A percentile compares a stretch with the other conserved stretches of the same genome.
phyloP scores from a whole-genome alignment of 2,888 invertebrate species.

The Amblyteles armatorius region DNA sequence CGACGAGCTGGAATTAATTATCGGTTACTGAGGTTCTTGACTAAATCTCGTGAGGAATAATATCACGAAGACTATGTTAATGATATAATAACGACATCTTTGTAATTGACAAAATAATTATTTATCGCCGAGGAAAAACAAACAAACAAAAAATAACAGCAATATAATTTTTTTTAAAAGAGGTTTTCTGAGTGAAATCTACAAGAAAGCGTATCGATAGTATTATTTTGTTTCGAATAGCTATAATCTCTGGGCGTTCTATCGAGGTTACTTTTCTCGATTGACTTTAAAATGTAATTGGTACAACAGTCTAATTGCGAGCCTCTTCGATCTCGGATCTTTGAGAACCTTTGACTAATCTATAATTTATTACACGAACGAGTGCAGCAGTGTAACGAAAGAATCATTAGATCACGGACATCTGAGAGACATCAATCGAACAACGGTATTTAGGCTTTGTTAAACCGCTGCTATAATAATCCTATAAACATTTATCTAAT shows the following conservation, averaged over 20 bases:
- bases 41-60: neutral
- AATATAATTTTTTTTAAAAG: neutral
- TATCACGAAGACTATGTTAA: neutral
- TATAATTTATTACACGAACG: conserved; percentile 46
- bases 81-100: neutral
- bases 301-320: conserved; percentile 50
- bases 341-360: conserved; percentile 24
- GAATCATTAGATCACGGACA: conserved; percentile 40
- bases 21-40: neutral
- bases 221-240: neutral
- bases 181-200: neutral
- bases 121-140: neutral
- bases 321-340: conserved; percentile 43
- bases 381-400: conserved; percentile 61
- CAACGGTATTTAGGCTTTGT: conserved; percentile 25
- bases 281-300: conserved; percentile 38
- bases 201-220: neutral
- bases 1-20: neutral
- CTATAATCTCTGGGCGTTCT: neutral
- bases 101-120: neutral
- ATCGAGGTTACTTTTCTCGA: neutral
- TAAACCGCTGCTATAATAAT: conserved; percentile 22
- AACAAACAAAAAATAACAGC: neutral
- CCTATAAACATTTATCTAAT: conserved; percentile 37
- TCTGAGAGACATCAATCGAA: conserved; percentile 46